Evolutionary conservation across 2,113 vertebrate species (phyloP).

Genomic region (Lipotes vexillifer): DNA sequence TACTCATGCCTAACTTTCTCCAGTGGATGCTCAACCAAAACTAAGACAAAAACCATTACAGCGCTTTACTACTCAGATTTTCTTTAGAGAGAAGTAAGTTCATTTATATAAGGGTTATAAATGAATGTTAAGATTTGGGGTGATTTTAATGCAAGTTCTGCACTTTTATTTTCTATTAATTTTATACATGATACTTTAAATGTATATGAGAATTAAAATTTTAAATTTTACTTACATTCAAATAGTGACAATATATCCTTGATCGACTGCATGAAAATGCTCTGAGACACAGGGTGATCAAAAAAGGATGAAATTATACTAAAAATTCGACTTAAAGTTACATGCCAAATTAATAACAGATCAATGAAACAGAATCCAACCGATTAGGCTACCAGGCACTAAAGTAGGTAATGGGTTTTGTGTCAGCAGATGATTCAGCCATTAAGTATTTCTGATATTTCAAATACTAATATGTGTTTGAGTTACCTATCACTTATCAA

Average conservation of each 20-base stretch:
- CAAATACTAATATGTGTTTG: not conserved
- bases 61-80: not conserved
- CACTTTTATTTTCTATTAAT: not conserved
- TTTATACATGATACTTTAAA: not conserved
- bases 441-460: not conserved
- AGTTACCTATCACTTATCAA: slow-evolving; percentile 4
- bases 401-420: not conserved
- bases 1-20: not conserved
- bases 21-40: not conserved
- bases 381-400: not conserved
- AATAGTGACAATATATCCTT: not conserved
- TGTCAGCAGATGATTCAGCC: not conserved
- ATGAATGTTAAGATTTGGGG: not conserved
- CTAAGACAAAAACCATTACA: not conserved
- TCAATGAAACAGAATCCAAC: not conserved
- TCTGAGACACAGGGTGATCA: not conserved
- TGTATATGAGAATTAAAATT: not conserved
- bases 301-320: not conserved
- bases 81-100: slow-evolving; percentile 1
- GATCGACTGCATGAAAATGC: slow-evolving; percentile 13
- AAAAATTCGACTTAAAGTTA: not conserved
- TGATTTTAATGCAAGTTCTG: not conserved
- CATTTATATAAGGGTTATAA: not conserved
- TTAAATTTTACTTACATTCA: not conserved
- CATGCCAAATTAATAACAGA: slow-evolving; percentile 36